Evolutionary conservation across 2,113 vertebrate genomes (phyloP).

Genomic region (Willisornis vidua): DNA sequence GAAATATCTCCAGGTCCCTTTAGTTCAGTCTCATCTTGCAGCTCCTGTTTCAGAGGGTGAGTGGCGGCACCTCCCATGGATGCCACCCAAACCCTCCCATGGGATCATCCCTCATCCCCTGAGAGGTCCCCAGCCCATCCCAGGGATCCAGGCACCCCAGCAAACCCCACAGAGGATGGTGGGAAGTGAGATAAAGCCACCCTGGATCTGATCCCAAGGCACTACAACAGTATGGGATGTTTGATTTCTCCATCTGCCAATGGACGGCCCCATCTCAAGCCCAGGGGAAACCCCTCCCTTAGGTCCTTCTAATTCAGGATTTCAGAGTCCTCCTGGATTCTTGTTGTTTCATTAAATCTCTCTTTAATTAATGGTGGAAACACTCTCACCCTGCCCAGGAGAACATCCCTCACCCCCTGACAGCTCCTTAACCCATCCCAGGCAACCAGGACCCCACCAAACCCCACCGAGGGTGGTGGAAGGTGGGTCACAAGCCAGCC

Average conservation of each 20-base stretch:
- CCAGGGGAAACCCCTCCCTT: not conserved
- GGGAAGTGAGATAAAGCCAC: not conserved
- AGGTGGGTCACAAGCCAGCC: too few species aligned
- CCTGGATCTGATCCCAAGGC: not conserved
- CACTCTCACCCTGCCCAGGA: too few species aligned
- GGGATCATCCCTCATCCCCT: not conserved
- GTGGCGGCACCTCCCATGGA: not conserved
- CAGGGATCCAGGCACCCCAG: not conserved
- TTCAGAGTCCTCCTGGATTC: not conserved
- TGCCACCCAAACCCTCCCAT: not conserved
- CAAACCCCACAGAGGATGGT: not conserved
- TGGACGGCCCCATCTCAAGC: not conserved
- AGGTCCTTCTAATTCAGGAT: not conserved
- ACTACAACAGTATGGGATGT: not conserved
- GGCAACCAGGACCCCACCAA: too few species aligned
- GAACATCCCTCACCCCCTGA: too few species aligned
- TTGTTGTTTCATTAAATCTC: not conserved
- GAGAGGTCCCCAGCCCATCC: not conserved
- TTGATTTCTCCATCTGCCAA: not conserved
- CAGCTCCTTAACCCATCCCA: too few species aligned
- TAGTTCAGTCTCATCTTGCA: not conserved
- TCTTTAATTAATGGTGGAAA: not conserved
- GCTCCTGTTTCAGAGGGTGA: fast-evolving
- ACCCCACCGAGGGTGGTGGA: too few species aligned
- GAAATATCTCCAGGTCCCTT: not conserved